Base-by-base conservation (phyloP, 2,888 invertebrate species). In the Petrolisthes manimaculis region DNA sequence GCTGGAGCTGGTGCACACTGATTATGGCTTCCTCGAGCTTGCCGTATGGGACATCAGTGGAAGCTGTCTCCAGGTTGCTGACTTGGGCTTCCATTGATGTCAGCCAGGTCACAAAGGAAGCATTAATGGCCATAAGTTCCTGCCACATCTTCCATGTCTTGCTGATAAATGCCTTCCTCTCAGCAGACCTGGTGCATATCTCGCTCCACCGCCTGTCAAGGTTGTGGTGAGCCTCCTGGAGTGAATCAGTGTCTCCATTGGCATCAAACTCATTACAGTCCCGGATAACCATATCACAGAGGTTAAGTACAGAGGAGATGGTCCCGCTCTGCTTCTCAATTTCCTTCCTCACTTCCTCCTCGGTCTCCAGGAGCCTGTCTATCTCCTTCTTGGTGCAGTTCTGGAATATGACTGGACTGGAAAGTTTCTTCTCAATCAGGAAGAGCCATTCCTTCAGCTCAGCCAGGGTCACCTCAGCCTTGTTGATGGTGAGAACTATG, bases 71-170 rank as follows among this genome's bases (percentile, higher is more conserved):
- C n/a, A 89, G 54, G n/a, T 79, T 81, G 8, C 81, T 85, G 5
- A 91, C 78, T 69, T 81, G 77, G 6, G 75, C 69, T 80, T 91
- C 91, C 86, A 88, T 89, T 51, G 24, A 14, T 51, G 88, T 88
- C 21, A 91, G 67, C 91, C 91, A 91, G 18, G 56, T 77, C 12
- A 51, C 82, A 79, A 89, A 89, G n/a, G 81, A 75, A 8, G 80
- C 79, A 55, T 91, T 86, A 51, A 91, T 61, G 53, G 71, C 56
- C 74, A 89, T 74, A 3, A 91, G 83, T 8, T 89, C 89, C 67
- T 89, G 85, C 91, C 91, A 91, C 88, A 91, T 86, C 69, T 88
- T 89, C 89, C 88, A 89, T 0, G 91, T 91, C 21, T 89, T 88
- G 67, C 88, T 88, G 74, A 91, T 89, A 67, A 91, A 91, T 75